Conservation (phyloP, 2,113 vertebrate genomes). For the Channa argus region DNA sequence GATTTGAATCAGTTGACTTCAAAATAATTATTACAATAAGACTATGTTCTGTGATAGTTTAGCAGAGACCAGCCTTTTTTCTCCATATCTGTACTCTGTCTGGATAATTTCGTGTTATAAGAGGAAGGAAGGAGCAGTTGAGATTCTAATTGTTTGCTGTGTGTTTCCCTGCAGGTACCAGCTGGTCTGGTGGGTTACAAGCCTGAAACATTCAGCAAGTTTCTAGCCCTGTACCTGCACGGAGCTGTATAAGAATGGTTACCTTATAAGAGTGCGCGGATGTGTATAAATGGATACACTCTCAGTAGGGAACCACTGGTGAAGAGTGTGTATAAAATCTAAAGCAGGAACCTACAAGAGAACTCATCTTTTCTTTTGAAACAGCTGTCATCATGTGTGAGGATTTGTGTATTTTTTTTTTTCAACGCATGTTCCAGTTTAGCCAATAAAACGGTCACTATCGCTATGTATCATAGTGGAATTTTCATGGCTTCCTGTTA, state of each 20-base stretch:
- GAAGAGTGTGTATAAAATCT: not conserved
- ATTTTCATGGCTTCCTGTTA: not conserved
- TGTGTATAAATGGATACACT: not conserved
- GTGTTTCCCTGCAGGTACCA: constrained; percentile 83
- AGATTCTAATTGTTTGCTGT: constrained; percentile 12
- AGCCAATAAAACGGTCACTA: not conserved
- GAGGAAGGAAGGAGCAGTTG: too few relatives aligned
- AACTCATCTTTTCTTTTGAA: not conserved
- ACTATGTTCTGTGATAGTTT: too few relatives aligned
- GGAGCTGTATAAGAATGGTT: constrained; percentile 77
- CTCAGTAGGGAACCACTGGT: too few relatives aligned
- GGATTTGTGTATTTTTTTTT: too few relatives aligned
- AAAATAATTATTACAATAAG: too few relatives aligned
- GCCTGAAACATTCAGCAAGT: constrained; percentile 92
- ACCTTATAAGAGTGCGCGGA: not conserved
- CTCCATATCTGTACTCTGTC: too few relatives aligned
- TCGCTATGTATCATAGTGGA: not conserved
- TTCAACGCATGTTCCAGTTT: not conserved
- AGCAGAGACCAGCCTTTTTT: too few relatives aligned
- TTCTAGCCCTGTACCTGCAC: constrained; percentile 92
- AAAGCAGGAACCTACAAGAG: not conserved
- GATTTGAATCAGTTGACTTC: too few relatives aligned
- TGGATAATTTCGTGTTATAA: not conserved
- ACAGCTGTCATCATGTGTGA: too few relatives aligned
- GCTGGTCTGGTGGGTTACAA: constrained; percentile 90